phyloP scores from a whole-genome alignment of 2,797 vertebrate species.

The Ateles fusciceps region DNA sequence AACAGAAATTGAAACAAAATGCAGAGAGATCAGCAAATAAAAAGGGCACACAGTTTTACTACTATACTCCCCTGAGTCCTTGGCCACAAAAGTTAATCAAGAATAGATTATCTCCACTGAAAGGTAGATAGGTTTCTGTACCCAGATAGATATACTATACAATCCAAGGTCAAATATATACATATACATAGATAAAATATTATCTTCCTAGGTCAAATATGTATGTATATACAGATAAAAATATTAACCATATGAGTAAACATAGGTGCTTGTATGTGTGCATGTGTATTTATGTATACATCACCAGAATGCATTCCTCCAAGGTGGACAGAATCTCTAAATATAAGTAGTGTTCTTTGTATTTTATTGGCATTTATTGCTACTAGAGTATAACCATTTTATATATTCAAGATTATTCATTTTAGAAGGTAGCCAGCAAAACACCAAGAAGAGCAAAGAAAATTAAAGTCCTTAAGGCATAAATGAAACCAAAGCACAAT shows the following conservation, averaged over 20 bases:
- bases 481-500: neutral
- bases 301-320: neutral
- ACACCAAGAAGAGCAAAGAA: neutral
- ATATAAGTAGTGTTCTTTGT: neutral
- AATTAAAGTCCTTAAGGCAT: neutral
- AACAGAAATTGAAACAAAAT: conserved; percentile 28
- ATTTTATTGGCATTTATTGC: neutral
- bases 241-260: neutral
- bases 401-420: neutral
- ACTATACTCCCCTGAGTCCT: neutral
- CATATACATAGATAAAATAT: neutral
- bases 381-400: neutral
- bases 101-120: neutral
- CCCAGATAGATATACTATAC: neutral
- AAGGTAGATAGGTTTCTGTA: neutral
- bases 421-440: neutral
- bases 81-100: neutral
- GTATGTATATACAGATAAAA: neutral
- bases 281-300: neutral
- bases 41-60: conserved; percentile 1
- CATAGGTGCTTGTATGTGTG: neutral
- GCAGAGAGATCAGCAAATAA: neutral
- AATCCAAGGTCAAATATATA: neutral
- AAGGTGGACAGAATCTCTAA: neutral
- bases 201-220: neutral